Evolutionary conservation across 1,140 invertebrate genomes (phyloP).

Genomic region (Aphelinus atriplicis): DNA sequence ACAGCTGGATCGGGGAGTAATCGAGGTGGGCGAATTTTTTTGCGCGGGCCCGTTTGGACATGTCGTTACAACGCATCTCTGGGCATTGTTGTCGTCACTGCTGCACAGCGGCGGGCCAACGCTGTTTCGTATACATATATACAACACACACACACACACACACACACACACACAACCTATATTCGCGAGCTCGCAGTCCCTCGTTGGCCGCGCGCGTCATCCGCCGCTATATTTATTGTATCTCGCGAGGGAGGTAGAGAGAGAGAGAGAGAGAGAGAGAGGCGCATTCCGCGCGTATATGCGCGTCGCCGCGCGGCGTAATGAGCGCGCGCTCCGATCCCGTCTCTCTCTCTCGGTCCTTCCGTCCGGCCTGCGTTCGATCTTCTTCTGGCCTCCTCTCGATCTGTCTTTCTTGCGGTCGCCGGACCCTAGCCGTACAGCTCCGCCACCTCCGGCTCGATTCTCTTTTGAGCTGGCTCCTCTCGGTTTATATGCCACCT

Average conservation of each 20-base stretch:
- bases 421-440: too few species aligned
- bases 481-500: conserved; percentile 16
- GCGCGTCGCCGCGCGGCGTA: conserved; percentile 54
- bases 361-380: conserved; percentile 44
- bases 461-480: too few species aligned
- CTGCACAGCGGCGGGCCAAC: conserved; percentile 40
- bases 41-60: conserved; percentile 51
- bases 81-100: conserved; percentile 58
- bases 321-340: conserved; percentile 63
- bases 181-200: conserved; percentile 18
- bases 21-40: neutral
- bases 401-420: too few species aligned
- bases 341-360: conserved; percentile 55
- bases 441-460: too few species aligned
- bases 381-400: neutral
- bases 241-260: conserved; percentile 40
- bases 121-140: neutral
- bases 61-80: conserved; percentile 57
- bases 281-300: conserved; percentile 61
- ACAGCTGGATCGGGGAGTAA: neutral
- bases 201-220: conserved; percentile 35
- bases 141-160: too few species aligned
- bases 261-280: conserved; percentile 42
- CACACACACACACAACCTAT: too few species aligned
- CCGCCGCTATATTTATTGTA: conserved; percentile 63